phyloP scores from a whole-genome alignment of 2,888 invertebrate genomes.

The Oxystoma pomonae region DNA sequence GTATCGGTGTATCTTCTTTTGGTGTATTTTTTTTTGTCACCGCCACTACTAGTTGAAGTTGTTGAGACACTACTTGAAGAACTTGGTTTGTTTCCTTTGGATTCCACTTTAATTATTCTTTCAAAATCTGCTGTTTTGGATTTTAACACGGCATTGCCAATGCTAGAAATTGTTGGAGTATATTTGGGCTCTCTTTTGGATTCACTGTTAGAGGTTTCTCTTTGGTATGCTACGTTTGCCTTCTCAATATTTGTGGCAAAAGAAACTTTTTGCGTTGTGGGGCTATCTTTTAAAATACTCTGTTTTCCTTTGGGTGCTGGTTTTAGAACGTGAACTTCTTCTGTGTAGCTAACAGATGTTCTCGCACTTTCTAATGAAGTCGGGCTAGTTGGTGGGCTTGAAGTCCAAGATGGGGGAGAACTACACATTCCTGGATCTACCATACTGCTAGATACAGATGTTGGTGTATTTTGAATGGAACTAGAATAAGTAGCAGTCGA shows the following conservation, averaged over 20 bases:
- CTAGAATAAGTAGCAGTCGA: constrained; percentile 56
- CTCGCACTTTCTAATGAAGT: constrained; percentile 46
- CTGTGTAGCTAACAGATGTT: constrained; percentile 53
- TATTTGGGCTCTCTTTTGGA: constrained; percentile 43
- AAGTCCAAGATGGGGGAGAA: constrained; percentile 57
- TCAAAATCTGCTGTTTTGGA: constrained; percentile 68
- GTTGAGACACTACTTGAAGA: constrained; percentile 32
- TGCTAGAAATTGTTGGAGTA: constrained; percentile 59
- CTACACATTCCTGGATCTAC: constrained; percentile 47
- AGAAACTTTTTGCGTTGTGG: constrained; percentile 54
- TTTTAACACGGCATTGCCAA: constrained; percentile 61
- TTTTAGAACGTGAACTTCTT: constrained; percentile 39
- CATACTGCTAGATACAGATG: constrained; percentile 44
- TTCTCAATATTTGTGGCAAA: constrained; percentile 45
- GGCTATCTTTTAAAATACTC: constrained; percentile 34
- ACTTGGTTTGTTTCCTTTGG: constrained; percentile 49
- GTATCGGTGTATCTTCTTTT: constrained; percentile 59
- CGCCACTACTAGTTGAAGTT: constrained; percentile 31
- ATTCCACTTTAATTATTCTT: constrained; percentile 53
- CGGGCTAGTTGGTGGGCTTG: constrained; percentile 56
- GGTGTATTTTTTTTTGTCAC: constrained; percentile 57
- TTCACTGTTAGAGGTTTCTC: constrained; percentile 11
- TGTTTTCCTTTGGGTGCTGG: constrained; percentile 34
- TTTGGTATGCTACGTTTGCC: constrained; percentile 17
- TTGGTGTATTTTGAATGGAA: constrained; percentile 49